Percentiles rank a stretch among this genome's conserved stretches.
Conservation (phyloP, 2,113 vertebrate genomes). For the Uria lomvia region DNA sequence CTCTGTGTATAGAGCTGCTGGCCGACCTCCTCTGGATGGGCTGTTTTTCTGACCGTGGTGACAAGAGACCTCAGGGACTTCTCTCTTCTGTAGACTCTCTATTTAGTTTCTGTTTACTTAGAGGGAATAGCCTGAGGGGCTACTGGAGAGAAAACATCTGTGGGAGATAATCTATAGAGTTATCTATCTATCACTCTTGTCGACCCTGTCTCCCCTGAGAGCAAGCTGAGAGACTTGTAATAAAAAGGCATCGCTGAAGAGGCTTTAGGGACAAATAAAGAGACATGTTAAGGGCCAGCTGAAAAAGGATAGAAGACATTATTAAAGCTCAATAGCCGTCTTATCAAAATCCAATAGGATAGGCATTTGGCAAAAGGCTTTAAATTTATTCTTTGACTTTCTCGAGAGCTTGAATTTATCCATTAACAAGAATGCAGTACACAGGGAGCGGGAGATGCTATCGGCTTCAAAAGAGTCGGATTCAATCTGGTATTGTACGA, state of each 20-base stretch:
- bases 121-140: constrained; percentile 76
- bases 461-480: constrained; percentile 66
- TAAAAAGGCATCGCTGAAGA: constrained; percentile 83
- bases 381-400: constrained; percentile 81
- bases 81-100: constrained; percentile 62
- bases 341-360: constrained; percentile 88
- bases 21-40: not conserved
- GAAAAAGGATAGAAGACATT: constrained; percentile 82
- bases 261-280: constrained; percentile 87
- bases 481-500: constrained; percentile 62
- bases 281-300: constrained; percentile 80
- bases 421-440: constrained; percentile 74
- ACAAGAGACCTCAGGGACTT: constrained; percentile 65
- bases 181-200: constrained; percentile 83
- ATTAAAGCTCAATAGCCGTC: constrained; percentile 85
- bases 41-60: constrained; percentile 17
- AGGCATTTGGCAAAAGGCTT: constrained; percentile 79
- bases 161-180: constrained; percentile 84
- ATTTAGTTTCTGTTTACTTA: constrained; percentile 86
- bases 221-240: constrained; percentile 77
- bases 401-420: constrained; percentile 75
- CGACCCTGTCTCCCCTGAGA: constrained; percentile 78
- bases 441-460: constrained; percentile 74
- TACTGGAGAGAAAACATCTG: constrained; percentile 84
- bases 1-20: not conserved